These are phyloP conservation scores for Ceyx margarethae DNA, from an alignment of 2,113 vertebrate genomes.

Conservation along the genomic window DNA sequence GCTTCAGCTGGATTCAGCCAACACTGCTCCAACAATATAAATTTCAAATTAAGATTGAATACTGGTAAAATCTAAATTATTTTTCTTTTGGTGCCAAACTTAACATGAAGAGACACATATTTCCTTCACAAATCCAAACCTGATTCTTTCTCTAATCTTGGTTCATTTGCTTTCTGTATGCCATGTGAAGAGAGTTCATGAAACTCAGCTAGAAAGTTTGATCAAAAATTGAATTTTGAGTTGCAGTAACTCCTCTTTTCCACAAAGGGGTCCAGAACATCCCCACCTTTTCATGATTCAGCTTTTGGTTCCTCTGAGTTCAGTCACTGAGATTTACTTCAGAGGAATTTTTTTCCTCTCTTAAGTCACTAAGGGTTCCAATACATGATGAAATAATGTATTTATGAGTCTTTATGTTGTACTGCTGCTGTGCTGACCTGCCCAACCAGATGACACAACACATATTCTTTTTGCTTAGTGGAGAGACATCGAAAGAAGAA, in stretches of 20 bases:
- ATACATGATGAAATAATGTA: background rate
- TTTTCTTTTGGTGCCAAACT: background rate
- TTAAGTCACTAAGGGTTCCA: background rate
- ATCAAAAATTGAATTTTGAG: background rate
- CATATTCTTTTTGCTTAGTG: slow-evolving; percentile 75
- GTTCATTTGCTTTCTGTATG: background rate
- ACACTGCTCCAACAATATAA: background rate
- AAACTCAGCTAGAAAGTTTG: background rate
- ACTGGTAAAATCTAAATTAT: background rate
- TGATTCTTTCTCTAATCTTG: background rate
- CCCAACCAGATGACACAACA: background rate
- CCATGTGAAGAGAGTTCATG: background rate
- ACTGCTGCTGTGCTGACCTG: background rate
- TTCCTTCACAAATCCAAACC: background rate
- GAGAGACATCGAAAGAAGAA: slow-evolving; percentile 99
- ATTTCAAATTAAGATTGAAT: background rate
- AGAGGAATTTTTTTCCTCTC: background rate
- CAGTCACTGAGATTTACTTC: background rate
- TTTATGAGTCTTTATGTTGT: background rate
- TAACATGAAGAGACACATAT: background rate
- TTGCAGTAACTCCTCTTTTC: background rate
- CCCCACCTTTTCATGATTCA: background rate
- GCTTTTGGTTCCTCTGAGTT: background rate
- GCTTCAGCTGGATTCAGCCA: background rate
- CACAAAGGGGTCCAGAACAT: background rate